Conservation (phyloP, 2,797 vertebrate genomes). For the Spondyliosoma cantharus region DNA sequence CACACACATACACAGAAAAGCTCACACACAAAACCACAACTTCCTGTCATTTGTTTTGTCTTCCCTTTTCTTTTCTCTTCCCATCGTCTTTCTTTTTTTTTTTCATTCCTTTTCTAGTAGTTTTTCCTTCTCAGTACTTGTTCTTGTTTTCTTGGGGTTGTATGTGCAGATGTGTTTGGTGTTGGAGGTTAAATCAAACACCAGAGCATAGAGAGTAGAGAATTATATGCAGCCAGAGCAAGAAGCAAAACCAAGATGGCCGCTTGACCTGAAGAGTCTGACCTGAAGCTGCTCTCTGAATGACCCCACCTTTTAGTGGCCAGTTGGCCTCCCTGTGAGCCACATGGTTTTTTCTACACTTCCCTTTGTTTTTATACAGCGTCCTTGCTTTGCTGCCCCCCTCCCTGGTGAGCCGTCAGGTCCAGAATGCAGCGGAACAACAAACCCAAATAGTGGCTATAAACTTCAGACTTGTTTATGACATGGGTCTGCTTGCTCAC, state of each 20-base stretch:
- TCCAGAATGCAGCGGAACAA: conserved; percentile 72
- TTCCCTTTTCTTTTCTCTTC: conserved; percentile 28
- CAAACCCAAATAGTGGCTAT: conserved; percentile 84
- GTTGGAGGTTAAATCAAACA: neutral
- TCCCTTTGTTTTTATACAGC: conserved; percentile 66
- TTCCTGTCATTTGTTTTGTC: conserved; percentile 64
- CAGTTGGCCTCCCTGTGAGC: conserved; percentile 63
- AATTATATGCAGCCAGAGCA: neutral
- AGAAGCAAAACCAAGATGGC: conserved; percentile 34
- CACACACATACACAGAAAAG: conserved; percentile 9
- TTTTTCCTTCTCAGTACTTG: conserved; percentile 43
- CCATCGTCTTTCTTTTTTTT: conserved; percentile 19
- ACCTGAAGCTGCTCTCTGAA: conserved; percentile 70
- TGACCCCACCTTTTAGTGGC: conserved; percentile 71
- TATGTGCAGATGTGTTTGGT: neutral
- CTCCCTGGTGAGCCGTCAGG: conserved; percentile 30
- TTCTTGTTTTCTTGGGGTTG: conserved; percentile 44
- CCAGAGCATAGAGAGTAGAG: neutral
- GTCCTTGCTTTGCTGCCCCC: conserved; percentile 40
- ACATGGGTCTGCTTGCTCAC: conserved; percentile 84
- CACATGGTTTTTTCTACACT: conserved; percentile 56
- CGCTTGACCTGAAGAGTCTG: conserved; percentile 35
- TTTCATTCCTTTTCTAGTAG: conserved; percentile 40
- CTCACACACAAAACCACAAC: conserved; percentile 60
- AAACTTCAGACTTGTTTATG: conserved; percentile 87